A percentile compares a stretch with the other conserved stretches of the same genome.
Evolutionary conservation across 2,888 invertebrate genomes (phyloP).

Genomic region (Rhogogaster chlorosoma): DNA sequence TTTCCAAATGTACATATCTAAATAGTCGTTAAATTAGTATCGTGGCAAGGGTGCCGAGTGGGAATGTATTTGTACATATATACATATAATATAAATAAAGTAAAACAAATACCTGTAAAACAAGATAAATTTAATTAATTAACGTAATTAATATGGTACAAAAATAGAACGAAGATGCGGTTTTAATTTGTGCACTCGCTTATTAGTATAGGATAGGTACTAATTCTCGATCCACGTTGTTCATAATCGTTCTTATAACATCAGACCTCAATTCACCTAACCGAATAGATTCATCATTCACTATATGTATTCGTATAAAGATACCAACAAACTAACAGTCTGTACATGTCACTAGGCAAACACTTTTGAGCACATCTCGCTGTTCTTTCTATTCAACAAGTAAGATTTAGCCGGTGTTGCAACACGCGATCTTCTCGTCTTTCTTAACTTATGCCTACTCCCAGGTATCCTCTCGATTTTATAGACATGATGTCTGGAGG

Average conservation of each 20-base stretch:
- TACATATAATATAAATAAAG: constrained; percentile 26
- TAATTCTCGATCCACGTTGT: constrained; percentile 26
- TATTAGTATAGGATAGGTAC: constrained; percentile 20
- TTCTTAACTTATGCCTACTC: constrained; percentile 82
- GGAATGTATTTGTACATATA: constrained; percentile 42
- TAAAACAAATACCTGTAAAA: constrained; percentile 37
- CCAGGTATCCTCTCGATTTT: constrained; percentile 84
- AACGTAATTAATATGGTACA: constrained; percentile 62
- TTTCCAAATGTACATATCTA: not conserved
- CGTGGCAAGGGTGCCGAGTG: not conserved
- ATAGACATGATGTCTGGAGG: constrained; percentile 82
- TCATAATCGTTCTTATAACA: constrained; percentile 1
- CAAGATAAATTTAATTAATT: constrained; percentile 44
- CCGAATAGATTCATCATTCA: not conserved
- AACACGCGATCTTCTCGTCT: constrained; percentile 80
- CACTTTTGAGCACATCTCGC: constrained; percentile 84
- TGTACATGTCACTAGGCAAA: constrained; percentile 66
- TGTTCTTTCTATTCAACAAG: constrained; percentile 88
- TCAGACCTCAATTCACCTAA: constrained; percentile 11
- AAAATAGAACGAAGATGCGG: constrained; percentile 64
- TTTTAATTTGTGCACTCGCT: constrained; percentile 1
- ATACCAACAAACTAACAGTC: constrained; percentile 24
- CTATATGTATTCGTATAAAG: constrained; percentile 12
- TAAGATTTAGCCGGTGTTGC: constrained; percentile 86
- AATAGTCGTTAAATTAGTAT: not conserved